Evolutionary conservation across 2,797 vertebrate genomes (phyloP).

Genomic region (Paguma larvata): DNA sequence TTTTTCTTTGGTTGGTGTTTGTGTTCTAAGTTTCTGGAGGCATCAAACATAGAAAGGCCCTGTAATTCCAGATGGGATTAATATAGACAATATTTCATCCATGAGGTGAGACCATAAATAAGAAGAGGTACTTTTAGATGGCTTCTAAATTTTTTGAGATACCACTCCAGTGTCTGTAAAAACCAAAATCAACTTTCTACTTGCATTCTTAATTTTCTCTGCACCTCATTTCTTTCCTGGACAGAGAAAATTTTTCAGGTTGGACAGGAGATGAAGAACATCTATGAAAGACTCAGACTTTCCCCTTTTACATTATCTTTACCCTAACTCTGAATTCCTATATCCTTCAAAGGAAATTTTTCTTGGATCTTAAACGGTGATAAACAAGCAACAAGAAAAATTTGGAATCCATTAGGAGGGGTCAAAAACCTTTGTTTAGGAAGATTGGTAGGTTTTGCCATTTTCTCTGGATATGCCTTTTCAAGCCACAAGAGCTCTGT

Average conservation of each 20-base stretch:
- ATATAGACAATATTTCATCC: constrained; percentile 86
- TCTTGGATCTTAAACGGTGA: background rate
- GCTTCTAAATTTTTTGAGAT: constrained; percentile 83
- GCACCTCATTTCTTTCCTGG: constrained; percentile 75
- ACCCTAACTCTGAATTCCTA: background rate
- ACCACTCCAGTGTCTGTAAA: constrained; percentile 76
- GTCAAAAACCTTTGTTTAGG: background rate
- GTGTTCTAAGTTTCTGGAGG: constrained; percentile 87
- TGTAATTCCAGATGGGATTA: constrained; percentile 87
- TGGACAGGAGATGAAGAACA: constrained; percentile 6
- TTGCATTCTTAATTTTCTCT: constrained; percentile 84
- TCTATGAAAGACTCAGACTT: constrained; percentile 2
- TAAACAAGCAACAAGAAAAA: background rate
- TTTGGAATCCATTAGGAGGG: background rate
- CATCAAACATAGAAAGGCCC: constrained; percentile 85
- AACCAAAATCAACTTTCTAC: constrained; percentile 84
- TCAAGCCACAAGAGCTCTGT: background rate
- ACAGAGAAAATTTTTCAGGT: constrained; percentile 65
- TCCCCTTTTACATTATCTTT: background rate
- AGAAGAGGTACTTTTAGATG: constrained; percentile 78
- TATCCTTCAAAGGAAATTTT: background rate
- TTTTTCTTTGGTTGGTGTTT: constrained; percentile 86
- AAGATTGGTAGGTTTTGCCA: background rate
- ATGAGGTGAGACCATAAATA: constrained; percentile 83
- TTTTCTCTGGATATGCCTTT: background rate